Conservation (phyloP, 2,797 vertebrate species). For the Selene dorsalis region DNA sequence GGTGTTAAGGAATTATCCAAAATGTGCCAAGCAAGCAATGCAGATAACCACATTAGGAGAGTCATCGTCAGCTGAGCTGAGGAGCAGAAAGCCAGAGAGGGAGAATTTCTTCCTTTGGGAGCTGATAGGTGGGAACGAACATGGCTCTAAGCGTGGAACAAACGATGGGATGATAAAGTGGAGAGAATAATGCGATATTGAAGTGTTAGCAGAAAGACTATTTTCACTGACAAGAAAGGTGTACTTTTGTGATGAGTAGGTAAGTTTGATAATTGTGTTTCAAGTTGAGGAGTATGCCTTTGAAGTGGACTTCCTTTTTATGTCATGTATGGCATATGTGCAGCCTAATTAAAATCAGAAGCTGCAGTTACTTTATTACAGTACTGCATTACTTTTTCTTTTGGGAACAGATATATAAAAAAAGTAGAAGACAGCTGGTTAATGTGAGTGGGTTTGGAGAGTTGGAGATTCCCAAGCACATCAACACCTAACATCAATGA, state of each 20-base stretch:
- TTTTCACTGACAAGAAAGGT: conserved; percentile 43
- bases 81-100: conserved; percentile 30
- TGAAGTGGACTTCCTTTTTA: conserved; percentile 49
- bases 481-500: conserved; percentile 66
- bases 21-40: conserved; percentile 56
- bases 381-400: conserved; percentile 5
- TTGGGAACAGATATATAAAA: conserved; percentile 51
- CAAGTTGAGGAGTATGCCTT: conserved; percentile 44
- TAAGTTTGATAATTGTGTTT: conserved; percentile 62
- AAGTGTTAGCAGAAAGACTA: conserved; percentile 58
- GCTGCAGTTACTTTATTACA: background rate
- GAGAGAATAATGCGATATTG: conserved; percentile 63
- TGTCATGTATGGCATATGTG: conserved; percentile 18
- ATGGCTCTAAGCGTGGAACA: conserved; percentile 47
- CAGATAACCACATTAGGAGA: conserved; percentile 57
- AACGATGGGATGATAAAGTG: conserved; percentile 58
- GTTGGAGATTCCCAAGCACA: conserved; percentile 49
- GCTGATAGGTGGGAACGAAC: conserved; percentile 53
- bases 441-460: conserved; percentile 60
- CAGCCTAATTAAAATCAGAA: conserved; percentile 21
- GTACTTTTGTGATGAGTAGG: conserved; percentile 60
- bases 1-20: conserved; percentile 43
- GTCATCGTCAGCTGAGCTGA: conserved; percentile 56
- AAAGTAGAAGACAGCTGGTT: conserved; percentile 51
- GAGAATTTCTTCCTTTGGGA: background rate